Percentiles rank a stretch among this genome's conserved stretches.
These are phyloP conservation scores for Crepidodera aurea DNA, from an alignment of 2,888 invertebrate species.

Conservation along the genomic window DNA sequence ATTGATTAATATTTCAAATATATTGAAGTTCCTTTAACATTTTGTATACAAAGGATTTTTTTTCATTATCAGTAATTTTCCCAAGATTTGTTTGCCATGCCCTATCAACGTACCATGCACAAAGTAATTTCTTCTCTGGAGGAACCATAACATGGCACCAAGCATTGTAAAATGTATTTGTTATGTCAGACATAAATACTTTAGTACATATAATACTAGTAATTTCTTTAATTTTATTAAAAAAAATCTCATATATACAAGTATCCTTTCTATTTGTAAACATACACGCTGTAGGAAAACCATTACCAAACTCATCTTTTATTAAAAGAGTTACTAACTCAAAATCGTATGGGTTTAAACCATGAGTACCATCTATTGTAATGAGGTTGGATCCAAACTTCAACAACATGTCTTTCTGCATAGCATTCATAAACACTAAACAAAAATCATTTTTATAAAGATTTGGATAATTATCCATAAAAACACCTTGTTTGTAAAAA, in stretches of 20 bases:
- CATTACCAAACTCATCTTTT: slow-evolving; percentile 35
- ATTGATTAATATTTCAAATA: too few relatives aligned
- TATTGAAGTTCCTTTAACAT: too few relatives aligned
- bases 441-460: slow-evolving; percentile 29
- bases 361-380: slow-evolving; percentile 33
- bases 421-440: slow-evolving; percentile 30
- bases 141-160: neutral
- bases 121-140: neutral
- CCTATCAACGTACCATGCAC: neutral
- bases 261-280: slow-evolving; percentile 35
- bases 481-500: slow-evolving; percentile 5
- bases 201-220: neutral
- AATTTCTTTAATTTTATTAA: slow-evolving; percentile 11
- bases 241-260: slow-evolving; percentile 26
- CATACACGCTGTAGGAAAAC: slow-evolving; percentile 33
- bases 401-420: slow-evolving; percentile 25
- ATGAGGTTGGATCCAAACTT: slow-evolving; percentile 32
- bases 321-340: slow-evolving; percentile 32
- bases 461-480: too few relatives aligned
- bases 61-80: neutral
- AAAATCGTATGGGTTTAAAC: slow-evolving; percentile 34
- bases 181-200: neutral
- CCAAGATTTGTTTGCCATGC: neutral
- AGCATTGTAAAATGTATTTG: neutral
- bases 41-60: too few relatives aligned